Conservation (phyloP, 2,797 vertebrate genomes). For the Pangasius djambal region DNA sequence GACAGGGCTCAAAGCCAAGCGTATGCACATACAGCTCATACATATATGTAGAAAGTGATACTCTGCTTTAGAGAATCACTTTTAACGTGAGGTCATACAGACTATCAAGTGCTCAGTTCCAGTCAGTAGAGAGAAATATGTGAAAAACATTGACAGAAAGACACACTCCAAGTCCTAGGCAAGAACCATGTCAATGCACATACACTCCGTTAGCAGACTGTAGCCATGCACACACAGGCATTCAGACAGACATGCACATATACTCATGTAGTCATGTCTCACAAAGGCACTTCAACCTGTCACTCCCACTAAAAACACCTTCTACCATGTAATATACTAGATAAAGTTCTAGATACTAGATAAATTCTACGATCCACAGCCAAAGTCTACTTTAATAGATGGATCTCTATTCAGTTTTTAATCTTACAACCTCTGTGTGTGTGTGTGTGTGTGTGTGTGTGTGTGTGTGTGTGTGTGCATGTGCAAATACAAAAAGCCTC, state of each 20-base stretch:
- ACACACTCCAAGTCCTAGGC: constrained; percentile 39
- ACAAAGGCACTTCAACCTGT: not conserved
- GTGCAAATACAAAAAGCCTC: not conserved
- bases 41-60: constrained; percentile 56
- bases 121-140: constrained; percentile 46
- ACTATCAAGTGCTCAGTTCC: constrained; percentile 49
- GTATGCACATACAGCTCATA: constrained; percentile 55
- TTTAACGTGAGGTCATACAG: constrained; percentile 50
- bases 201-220: constrained; percentile 11
- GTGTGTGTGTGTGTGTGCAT: not conserved
- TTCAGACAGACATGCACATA: constrained; percentile 29
- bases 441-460: not conserved
- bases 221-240: constrained; percentile 49
- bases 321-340: not conserved
- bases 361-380: not conserved
- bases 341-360: not conserved
- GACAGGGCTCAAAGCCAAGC: constrained; percentile 40
- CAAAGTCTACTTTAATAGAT: not conserved
- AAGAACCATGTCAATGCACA: constrained; percentile 45
- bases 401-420: not conserved
- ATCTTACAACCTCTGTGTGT: not conserved
- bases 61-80: constrained; percentile 61
- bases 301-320: not conserved
- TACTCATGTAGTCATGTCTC: not conserved
- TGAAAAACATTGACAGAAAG: constrained; percentile 42